A percentile compares a stretch with the other conserved stretches of the same genome.
Evolutionary conservation across 2,888 invertebrate genomes (phyloP).

Genomic region (Caenorhabditis imperialis): DNA sequence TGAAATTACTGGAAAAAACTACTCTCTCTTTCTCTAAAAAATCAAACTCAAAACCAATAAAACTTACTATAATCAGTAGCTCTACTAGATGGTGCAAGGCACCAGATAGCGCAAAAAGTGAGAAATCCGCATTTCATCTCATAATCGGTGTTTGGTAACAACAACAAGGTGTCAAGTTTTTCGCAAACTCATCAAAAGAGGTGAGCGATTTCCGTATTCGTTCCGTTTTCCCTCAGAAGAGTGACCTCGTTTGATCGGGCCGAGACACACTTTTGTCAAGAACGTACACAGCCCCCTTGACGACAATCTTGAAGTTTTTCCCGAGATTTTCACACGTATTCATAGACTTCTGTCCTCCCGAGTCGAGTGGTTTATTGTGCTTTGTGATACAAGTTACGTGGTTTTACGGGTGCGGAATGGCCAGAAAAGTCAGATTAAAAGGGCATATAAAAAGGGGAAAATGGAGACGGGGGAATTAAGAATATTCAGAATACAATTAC

Average conservation of each 20-base stretch:
- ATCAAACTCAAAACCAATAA: background rate
- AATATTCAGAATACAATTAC: too few species aligned
- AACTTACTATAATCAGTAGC: conserved; percentile 44
- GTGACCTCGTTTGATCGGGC: conserved; percentile 49
- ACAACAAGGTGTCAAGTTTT: conserved; percentile 28
- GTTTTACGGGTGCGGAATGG: too few species aligned
- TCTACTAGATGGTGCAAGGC: too few species aligned
- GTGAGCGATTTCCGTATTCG: conserved; percentile 48
- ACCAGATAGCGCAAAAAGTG: too few species aligned
- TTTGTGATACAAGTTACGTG: background rate
- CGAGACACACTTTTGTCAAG: conserved; percentile 51
- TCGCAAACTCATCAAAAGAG: conserved; percentile 49
- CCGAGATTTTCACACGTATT: conserved; percentile 8
- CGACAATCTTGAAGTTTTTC: conserved; percentile 24
- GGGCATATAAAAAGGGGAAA: background rate
- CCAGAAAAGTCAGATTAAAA: background rate
- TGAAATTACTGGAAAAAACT: conserved; percentile 41
- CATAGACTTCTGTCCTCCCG: background rate
- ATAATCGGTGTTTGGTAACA: conserved; percentile 24
- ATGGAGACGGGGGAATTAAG: background rate
- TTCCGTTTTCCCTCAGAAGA: conserved; percentile 49
- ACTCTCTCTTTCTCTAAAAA: too few species aligned
- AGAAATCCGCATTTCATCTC: conserved; percentile 38
- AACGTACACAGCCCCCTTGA: conserved; percentile 31
- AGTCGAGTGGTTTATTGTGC: background rate